Evolutionary conservation across 2,113 vertebrate species (phyloP).

Genomic region (Phaethornis superciliosus): DNA sequence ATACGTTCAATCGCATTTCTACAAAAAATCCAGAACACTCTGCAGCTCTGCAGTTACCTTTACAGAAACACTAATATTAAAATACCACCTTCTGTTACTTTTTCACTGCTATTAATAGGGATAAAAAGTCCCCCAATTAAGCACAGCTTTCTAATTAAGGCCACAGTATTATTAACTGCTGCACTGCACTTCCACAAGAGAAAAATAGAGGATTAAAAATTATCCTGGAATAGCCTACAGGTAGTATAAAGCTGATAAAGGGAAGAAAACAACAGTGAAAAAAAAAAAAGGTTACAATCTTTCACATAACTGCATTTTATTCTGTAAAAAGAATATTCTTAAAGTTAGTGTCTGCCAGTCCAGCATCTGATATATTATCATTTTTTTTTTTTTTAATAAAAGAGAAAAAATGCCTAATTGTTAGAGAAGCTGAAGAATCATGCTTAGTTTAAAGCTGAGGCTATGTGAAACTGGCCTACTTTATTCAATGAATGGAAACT

Average conservation of each 20-base stretch:
- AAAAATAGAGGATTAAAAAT: constrained; percentile 31
- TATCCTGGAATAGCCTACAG: background rate
- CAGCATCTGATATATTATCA: background rate
- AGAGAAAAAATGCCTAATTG: background rate
- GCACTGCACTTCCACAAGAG: background rate
- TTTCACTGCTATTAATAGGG: constrained; percentile 17
- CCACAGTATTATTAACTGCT: constrained; percentile 13
- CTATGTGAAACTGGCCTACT: background rate
- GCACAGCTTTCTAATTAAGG: constrained; percentile 49
- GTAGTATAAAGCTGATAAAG: constrained; percentile 16
- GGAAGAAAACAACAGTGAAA: background rate
- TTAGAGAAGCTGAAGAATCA: background rate
- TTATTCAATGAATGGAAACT: background rate
- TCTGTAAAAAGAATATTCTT: background rate
- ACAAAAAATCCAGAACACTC: background rate
- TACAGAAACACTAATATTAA: constrained; percentile 19
- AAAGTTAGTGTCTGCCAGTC: background rate
- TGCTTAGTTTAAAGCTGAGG: background rate
- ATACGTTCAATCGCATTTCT: background rate
- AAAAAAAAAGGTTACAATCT: background rate
- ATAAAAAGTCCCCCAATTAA: constrained; percentile 47
- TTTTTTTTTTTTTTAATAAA: background rate
- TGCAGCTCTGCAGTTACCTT: background rate
- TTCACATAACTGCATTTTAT: background rate
- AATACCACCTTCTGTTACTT: constrained; percentile 7